Conservation (phyloP, 2,888 invertebrate genomes). For the Zeuzera pyrina region DNA sequence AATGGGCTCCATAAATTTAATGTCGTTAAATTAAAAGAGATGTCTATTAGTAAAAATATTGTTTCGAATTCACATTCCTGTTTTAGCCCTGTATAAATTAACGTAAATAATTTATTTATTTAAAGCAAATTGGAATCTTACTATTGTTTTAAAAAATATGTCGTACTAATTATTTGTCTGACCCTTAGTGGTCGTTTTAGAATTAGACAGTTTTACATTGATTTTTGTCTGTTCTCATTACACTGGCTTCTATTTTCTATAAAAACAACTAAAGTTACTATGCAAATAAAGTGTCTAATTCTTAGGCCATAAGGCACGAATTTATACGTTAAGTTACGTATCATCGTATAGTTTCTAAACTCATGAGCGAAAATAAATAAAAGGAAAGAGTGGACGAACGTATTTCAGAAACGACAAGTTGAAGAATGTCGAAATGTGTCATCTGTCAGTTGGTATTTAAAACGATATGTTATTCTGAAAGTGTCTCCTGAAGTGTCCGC, state of each 20-base stretch:
- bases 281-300: constrained; percentile 16
- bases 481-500: constrained; percentile 39
- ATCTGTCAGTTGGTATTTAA: constrained; percentile 71
- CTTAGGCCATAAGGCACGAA: constrained; percentile 25
- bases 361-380: constrained; percentile 50
- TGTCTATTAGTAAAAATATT: too few relatives aligned
- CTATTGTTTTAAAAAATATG: constrained; percentile 15
- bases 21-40: constrained; percentile 27
- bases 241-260: constrained; percentile 31
- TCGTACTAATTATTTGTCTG: constrained; percentile 34
- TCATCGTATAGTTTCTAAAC: constrained; percentile 23
- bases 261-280: constrained; percentile 21
- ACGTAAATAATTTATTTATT: too few relatives aligned
- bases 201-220: constrained; percentile 36
- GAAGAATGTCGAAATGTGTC: constrained; percentile 73
- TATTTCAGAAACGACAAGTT: constrained; percentile 70
- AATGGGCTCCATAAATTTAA: constrained; percentile 47
- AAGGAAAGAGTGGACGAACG: constrained; percentile 35
- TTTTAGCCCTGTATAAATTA: too few relatives aligned
- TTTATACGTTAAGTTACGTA: constrained; percentile 17
- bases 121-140: constrained; percentile 7
- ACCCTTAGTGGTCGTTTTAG: constrained; percentile 43
- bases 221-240: constrained; percentile 51
- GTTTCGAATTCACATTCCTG: too few relatives aligned
- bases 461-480: constrained; percentile 68